Percentiles rank a stretch among this genome's conserved stretches.
phyloP scores from a whole-genome alignment of 2,797 vertebrate species.

The Esox masquinongy region DNA sequence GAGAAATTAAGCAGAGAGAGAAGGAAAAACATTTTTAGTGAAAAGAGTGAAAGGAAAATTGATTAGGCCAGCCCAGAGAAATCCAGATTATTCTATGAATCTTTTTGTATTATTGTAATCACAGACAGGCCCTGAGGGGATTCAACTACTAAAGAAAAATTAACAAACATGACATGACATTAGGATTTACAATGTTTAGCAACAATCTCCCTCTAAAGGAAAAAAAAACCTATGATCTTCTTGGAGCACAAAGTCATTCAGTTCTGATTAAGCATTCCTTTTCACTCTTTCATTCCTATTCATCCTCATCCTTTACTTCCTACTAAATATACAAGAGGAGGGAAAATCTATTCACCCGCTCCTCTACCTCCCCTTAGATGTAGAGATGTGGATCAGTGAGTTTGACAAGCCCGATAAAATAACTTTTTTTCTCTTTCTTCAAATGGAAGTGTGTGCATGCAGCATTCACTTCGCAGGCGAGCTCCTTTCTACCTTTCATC shows the following conservation, averaged over 20 bases:
- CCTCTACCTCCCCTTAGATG: neutral
- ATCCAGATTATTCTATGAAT: neutral
- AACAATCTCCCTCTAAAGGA: neutral
- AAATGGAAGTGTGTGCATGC: neutral
- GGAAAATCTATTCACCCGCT: conserved; percentile 3
- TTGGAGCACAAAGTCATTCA: neutral
- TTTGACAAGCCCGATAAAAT: neutral
- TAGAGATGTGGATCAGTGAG: neutral
- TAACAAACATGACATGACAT: neutral
- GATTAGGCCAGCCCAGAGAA: no score
- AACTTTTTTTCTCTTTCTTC: neutral
- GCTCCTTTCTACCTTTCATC: neutral
- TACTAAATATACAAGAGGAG: neutral
- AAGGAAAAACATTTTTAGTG: conserved; percentile 32
- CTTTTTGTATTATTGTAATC: conserved; percentile 17
- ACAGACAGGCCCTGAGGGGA: conserved; percentile 11
- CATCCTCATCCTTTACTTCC: neutral
- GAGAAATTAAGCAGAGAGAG: conserved; percentile 31
- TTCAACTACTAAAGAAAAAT: conserved; percentile 11
- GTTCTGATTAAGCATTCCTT: neutral
- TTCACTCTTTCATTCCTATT: neutral
- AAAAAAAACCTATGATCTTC: neutral
- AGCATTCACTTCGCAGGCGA: neutral
- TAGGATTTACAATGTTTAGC: neutral
- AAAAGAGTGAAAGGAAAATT: neutral